These are phyloP conservation scores for Phacellophora camtschatica DNA, from an alignment of 30 jellyfish, hydroid and myxozoan genomes.

Conservation along the genomic window DNA sequence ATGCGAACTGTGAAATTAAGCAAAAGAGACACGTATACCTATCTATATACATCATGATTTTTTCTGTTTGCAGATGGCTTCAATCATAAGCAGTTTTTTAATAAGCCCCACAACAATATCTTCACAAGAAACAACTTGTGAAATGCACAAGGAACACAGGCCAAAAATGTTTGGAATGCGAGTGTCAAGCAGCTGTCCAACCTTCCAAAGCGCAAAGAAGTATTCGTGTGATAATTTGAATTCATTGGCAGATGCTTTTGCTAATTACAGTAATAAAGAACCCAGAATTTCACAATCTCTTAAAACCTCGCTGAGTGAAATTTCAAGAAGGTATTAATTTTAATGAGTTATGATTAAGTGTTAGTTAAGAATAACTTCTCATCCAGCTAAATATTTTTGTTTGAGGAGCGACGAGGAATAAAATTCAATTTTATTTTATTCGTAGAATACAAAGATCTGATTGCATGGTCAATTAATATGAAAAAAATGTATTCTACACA, in stretches of 20 bases:
- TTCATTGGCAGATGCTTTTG: conserved; percentile 74
- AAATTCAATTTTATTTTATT: too few species aligned
- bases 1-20: too few species aligned
- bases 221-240: conserved; percentile 30
- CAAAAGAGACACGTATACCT: too few species aligned
- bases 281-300: not conserved
- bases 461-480: too few species aligned
- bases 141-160: not conserved
- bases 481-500: too few species aligned
- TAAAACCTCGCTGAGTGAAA: not conserved
- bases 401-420: too few species aligned
- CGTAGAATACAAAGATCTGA: too few species aligned
- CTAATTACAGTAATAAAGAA: conserved; percentile 1
- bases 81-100: conserved; percentile 26
- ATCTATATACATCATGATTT: not conserved
- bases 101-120: conserved; percentile 17
- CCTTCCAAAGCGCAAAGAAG: not conserved
- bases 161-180: not conserved
- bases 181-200: conserved; percentile 59
- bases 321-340: too few species aligned
- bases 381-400: too few species aligned
- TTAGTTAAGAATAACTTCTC: too few species aligned
- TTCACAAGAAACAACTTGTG: not conserved
- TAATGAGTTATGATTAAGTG: too few species aligned
- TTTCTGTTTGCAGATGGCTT: conserved; percentile 14